Percentiles rank a stretch among this genome's conserved stretches.
These are phyloP conservation scores for Caenorhabditis sp. DNA, from an alignment of 2,888 invertebrate genomes.

Conservation along the genomic window DNA sequence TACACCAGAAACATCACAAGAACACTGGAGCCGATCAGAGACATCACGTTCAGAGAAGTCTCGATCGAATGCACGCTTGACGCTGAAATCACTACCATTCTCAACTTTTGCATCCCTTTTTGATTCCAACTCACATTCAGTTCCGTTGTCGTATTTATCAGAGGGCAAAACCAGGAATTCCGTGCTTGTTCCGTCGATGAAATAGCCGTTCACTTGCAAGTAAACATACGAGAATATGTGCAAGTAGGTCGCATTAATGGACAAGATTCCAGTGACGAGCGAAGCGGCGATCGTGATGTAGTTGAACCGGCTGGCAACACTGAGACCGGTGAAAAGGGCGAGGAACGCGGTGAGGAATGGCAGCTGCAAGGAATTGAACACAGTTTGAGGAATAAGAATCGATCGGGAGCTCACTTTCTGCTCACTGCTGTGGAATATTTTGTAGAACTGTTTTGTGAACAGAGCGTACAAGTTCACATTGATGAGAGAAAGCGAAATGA, in stretches of 20 bases:
- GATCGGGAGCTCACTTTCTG: no score
- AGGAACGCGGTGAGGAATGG: slow-evolving; percentile 50
- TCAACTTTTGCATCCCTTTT: not conserved
- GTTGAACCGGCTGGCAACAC: slow-evolving; percentile 34
- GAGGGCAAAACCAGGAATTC: slow-evolving; percentile 48
- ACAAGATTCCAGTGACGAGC: slow-evolving; percentile 39
- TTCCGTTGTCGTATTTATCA: slow-evolving; percentile 51
- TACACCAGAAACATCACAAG: slow-evolving; percentile 30
- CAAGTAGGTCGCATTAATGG: slow-evolving; percentile 49
- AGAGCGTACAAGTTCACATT: slow-evolving; percentile 46
- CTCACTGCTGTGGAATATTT: slow-evolving; percentile 53
- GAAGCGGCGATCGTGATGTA: slow-evolving; percentile 49
- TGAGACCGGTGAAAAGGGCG: slow-evolving; percentile 49
- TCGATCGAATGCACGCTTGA: slow-evolving; percentile 53
- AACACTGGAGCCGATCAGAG: slow-evolving; percentile 34
- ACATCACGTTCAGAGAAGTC: slow-evolving; percentile 43
- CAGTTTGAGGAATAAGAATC: no score
- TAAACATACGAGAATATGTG: slow-evolving; percentile 55
- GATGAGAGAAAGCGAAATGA: slow-evolving; percentile 27
- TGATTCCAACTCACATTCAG: slow-evolving; percentile 21
- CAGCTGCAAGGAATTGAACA: slow-evolving; percentile 17
- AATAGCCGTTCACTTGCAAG: slow-evolving; percentile 46
- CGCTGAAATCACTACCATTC: slow-evolving; percentile 17
- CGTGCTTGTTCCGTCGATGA: slow-evolving; percentile 36
- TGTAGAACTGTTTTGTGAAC: slow-evolving; percentile 56